phyloP scores from a whole-genome alignment of 2,888 invertebrate genomes.

The Eristalis pertinax region DNA sequence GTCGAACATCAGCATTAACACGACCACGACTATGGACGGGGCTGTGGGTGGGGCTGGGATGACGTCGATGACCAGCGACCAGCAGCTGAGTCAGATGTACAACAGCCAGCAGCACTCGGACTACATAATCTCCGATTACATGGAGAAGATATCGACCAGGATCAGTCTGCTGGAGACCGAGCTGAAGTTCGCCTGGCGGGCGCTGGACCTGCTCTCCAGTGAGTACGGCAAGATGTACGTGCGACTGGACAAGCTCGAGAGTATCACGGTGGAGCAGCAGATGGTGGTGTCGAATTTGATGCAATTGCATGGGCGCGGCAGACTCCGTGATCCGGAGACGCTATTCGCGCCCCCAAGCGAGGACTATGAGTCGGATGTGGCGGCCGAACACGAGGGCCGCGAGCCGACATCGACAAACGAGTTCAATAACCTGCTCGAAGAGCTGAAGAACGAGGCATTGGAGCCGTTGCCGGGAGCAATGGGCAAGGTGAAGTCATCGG shows the following conservation, averaged over 20 bases:
- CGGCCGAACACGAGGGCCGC: constrained; percentile 23
- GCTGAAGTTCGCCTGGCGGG: constrained; percentile 95
- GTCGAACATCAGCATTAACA: constrained; percentile 58
- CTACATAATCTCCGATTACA: constrained; percentile 93
- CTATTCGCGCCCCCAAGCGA: constrained; percentile 78
- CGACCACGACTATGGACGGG: constrained; percentile 21
- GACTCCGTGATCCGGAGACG: constrained; percentile 57
- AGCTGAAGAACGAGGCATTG: constrained; percentile 76
- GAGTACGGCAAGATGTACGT: constrained; percentile 98
- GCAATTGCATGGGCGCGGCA: constrained; percentile 77
- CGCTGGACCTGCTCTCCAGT: constrained; percentile 93
- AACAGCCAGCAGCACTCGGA: constrained; percentile 84
- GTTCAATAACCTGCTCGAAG: constrained; percentile 75
- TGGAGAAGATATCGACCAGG: constrained; percentile 93
- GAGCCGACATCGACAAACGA: constrained; percentile 72
- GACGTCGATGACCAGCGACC: constrained; percentile 77
- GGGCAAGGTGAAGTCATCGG: constrained; percentile 28
- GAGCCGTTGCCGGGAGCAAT: constrained; percentile 15
- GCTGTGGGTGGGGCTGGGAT: constrained; percentile 72
- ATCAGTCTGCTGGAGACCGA: constrained; percentile 94
- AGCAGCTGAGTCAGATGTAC: constrained; percentile 78
- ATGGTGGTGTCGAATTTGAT: constrained; percentile 94
- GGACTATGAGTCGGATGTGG: constrained; percentile 74
- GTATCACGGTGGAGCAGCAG: constrained; percentile 93
- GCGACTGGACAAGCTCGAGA: constrained; percentile 92